phyloP scores from a whole-genome alignment of 2,888 invertebrate genomes.

The Ornithoptera priamus region DNA sequence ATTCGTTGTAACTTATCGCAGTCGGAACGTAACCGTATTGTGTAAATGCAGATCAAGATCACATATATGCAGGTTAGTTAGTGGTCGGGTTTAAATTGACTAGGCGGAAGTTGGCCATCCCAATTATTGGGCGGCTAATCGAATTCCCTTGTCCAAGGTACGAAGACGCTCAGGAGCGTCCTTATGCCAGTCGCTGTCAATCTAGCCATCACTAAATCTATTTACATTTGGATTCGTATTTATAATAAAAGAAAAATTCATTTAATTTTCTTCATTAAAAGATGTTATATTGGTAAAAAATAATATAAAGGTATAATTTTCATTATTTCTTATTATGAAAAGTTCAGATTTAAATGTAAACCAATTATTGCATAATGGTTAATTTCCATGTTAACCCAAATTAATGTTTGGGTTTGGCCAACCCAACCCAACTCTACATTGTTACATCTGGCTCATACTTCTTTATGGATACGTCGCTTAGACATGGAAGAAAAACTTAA shows the following conservation, averaged over 20 bases:
- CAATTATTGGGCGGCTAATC: conserved; percentile 53
- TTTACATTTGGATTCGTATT: conserved; percentile 5
- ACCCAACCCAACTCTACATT: too few species aligned
- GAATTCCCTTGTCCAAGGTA: conserved; percentile 52
- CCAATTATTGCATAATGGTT: too few species aligned
- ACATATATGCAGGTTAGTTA: conserved; percentile 33
- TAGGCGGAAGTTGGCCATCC: conserved; percentile 36
- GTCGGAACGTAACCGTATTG: not conserved
- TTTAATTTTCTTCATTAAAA: too few species aligned
- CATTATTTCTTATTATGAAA: too few species aligned
- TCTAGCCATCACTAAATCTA: conserved; percentile 21
- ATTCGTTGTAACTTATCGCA: not conserved
- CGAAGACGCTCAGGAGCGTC: conserved; percentile 34
- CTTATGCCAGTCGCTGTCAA: conserved; percentile 25
- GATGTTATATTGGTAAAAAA: too few species aligned
- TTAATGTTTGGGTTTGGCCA: too few species aligned
- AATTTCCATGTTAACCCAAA: too few species aligned
- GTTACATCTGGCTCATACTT: too few species aligned
- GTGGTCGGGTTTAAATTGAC: conserved; percentile 38
- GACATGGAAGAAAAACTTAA: too few species aligned
- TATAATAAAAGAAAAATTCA: not conserved
- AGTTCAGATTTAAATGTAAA: too few species aligned
- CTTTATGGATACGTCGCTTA: too few species aligned
- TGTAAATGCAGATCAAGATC: conserved; percentile 15
- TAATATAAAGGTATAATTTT: too few species aligned